phyloP scores from a whole-genome alignment of 2,888 invertebrate genomes.

The Portevinia maculata region DNA sequence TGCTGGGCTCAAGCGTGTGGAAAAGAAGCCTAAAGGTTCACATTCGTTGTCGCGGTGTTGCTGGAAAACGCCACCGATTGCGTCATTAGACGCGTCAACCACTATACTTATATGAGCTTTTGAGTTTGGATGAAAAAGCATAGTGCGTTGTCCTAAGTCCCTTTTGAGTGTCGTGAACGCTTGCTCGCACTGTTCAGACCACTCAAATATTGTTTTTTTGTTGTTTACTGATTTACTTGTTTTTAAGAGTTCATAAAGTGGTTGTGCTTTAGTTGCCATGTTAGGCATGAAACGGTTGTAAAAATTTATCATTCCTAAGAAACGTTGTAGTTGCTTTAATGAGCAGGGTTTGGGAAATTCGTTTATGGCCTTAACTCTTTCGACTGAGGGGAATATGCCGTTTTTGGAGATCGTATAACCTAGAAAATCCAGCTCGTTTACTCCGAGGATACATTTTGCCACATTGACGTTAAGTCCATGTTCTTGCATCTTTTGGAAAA shows the following conservation, averaged over 20 bases:
- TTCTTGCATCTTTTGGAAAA: slow-evolving; percentile 4
- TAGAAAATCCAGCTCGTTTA: slow-evolving; percentile 22
- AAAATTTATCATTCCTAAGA: slow-evolving; percentile 23
- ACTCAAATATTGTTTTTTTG: neutral
- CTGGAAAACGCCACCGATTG: slow-evolving; percentile 33
- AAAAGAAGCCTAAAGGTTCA: slow-evolving; percentile 33
- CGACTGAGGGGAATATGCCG: neutral
- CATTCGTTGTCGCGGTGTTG: slow-evolving; percentile 1
- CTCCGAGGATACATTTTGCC: slow-evolving; percentile 25
- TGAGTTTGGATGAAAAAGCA: slow-evolving; percentile 32
- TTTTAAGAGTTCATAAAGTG: slow-evolving; percentile 16
- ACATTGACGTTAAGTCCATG: slow-evolving; percentile 25
- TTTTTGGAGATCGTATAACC: slow-evolving; percentile 1
- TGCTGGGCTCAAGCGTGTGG: slow-evolving; percentile 26
- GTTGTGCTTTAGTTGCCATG: slow-evolving; percentile 9
- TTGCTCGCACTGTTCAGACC: slow-evolving; percentile 9
- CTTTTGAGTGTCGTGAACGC: neutral
- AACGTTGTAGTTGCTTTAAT: slow-evolving; percentile 11
- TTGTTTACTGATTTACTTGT: too few species aligned
- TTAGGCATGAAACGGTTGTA: slow-evolving; percentile 16
- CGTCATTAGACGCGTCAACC: slow-evolving; percentile 23
- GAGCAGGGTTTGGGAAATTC: too few species aligned
- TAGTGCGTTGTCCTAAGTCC: neutral
- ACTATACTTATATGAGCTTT: slow-evolving; percentile 2
- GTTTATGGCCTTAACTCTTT: neutral